phyloP scores from a whole-genome alignment of 2,113 vertebrate genomes.

The Lophius piscatorius region DNA sequence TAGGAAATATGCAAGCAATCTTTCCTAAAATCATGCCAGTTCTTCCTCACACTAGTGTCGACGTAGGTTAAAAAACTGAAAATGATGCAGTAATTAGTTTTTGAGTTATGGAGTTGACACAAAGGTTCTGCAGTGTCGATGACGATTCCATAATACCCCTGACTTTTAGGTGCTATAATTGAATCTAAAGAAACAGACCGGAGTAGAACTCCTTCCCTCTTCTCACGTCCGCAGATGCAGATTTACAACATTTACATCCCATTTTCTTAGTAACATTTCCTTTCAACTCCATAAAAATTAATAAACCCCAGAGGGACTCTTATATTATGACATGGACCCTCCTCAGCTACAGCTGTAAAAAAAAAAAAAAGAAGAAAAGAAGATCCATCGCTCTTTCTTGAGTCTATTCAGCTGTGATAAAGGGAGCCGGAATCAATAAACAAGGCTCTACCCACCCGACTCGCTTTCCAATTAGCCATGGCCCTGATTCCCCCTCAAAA shows the following conservation, averaged over 20 bases:
- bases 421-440: conserved; percentile 61
- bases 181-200: conserved; percentile 26
- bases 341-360: conserved; percentile 32
- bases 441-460: conserved; percentile 35
- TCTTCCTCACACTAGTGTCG: too few relatives aligned
- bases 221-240: conserved; percentile 41
- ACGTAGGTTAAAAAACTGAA: too few relatives aligned
- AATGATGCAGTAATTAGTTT: too few relatives aligned
- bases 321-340: conserved; percentile 20
- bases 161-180: too few relatives aligned
- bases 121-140: too few relatives aligned
- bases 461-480: conserved; percentile 72
- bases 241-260: conserved; percentile 57
- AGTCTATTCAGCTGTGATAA: conserved; percentile 46
- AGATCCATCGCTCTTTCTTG: conserved; percentile 24
- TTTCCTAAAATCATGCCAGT: too few relatives aligned
- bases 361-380: too few relatives aligned
- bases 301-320: conserved; percentile 66
- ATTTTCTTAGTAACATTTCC: conserved; percentile 44
- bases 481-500: conserved; percentile 56
- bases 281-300: conserved; percentile 52
- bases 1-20: too few relatives aligned
- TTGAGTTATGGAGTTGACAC: too few relatives aligned
- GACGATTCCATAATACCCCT: too few relatives aligned
- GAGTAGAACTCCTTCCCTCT: conserved; percentile 11